Evolutionary conservation across 2,888 invertebrate species (phyloP), one percentile per base, ranked within the genome.

Genomic region (Caenorhabditis japonica): DNA sequence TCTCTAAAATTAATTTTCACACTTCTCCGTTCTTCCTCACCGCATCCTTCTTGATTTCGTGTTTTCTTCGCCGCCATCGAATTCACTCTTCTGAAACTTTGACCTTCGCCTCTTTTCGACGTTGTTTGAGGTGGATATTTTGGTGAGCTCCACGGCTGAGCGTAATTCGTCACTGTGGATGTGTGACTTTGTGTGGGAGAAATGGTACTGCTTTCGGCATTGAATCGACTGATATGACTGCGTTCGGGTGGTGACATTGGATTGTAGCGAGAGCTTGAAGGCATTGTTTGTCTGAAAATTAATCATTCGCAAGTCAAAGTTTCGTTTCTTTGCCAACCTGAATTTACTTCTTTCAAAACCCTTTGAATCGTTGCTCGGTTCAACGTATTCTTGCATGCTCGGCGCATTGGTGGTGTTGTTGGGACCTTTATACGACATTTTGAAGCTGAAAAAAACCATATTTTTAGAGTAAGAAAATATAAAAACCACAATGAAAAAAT

Each of bases 101-200:
- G 30, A 30, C 30, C 10, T 30, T 10, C 10, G 10, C 5, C 10
- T 5, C 30, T 5, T 5, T 44, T 46, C 2, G 52, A 13, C 0
- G 56, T 0, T 0, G 19, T 33, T 0, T 41, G 41, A 1, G 41
- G 13, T 25, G 33, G 23, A 19, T 53, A 53, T 25, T 51, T 43
- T 21, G 60, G 61, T 4, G 70, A 71, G 4, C 25, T 62, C 70
- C 70, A 71, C 23, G 70, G 70, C 23, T 49, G 44, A 3, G 51
- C 46, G 41, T 71, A 71, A 4, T 34, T 71, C 25, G 70, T 71
- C 2, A 39, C 56, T 5, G 36, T 62, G 15, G 70, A 71, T 17
- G 39, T 51, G 15, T 27, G 34, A 15, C 70, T 71, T 58, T 71
- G 55, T 4, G 64, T 64, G 3, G 64, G 64, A 4, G 62, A 62